Evolutionary conservation across 2,113 vertebrate genomes (phyloP).

Genomic region (Formicarius rufipectus): DNA sequence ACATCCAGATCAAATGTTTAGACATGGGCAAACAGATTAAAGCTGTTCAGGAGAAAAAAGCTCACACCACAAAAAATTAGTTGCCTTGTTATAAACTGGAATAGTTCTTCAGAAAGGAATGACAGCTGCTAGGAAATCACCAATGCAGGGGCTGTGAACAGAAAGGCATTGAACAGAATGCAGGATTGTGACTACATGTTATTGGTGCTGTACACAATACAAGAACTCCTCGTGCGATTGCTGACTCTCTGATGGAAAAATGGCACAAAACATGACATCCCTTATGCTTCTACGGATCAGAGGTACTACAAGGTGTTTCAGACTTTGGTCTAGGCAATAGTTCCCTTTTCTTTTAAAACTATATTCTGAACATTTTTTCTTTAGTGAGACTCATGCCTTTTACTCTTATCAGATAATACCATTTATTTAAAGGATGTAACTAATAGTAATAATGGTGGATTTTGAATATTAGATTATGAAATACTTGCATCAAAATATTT

Average conservation of each 20-base stretch:
- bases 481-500: neutral
- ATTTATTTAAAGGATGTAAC: neutral
- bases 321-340: neutral
- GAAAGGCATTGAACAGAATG: neutral
- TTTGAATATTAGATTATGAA: neutral
- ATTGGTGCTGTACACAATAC: neutral
- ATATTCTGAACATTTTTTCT: neutral
- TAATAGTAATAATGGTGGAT: neutral
- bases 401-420: neutral
- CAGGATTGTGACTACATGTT: neutral
- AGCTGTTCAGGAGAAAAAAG: neutral
- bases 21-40: neutral
- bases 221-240: neutral
- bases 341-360: neutral
- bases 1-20: neutral
- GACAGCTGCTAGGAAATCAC: rapidly evolving
- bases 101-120: neutral
- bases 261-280: neutral
- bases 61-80: neutral
- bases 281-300: neutral
- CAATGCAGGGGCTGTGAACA: rapidly evolving
- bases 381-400: neutral
- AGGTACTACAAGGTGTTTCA: neutral
- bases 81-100: neutral
- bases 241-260: neutral